Base-by-base conservation (phyloP, 2,797 vertebrate genomes). In the Peromyscus melanophrys region DNA sequence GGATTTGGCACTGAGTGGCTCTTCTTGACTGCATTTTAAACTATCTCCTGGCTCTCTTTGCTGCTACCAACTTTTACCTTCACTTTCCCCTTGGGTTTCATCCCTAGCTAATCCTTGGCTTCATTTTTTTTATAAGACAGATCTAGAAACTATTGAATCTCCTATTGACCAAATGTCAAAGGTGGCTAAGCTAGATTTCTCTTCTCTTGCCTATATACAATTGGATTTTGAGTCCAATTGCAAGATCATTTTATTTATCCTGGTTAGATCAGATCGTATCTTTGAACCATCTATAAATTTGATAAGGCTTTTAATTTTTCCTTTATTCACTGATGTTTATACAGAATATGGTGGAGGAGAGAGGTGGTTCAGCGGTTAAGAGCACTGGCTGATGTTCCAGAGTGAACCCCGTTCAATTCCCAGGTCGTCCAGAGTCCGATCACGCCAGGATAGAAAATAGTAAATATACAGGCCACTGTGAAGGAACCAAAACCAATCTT, bases 211-310 rank as follows among this genome's bases (percentile, higher is more conserved):
- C 6, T 57, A 71, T 21, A 61, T 73, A 80, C 12, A 61, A 43
- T 93, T 75, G 83, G 80, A 83, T 77, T 96, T 90, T 85, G 4
- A 91, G 23, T 5, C 25, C 78, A 81, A 31, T 69, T 89, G 29
- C n/a, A 89, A 96, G 83, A 76, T 3, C 34, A 73, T 90, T 94
- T 97, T 89, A 95, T 94, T 97, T 94, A 88, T 49, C 25, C 80
- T 13, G 73, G 78, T 92, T 85, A 95, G 96, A 93, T 90, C 34
- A 85, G 89, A 97, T 91, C 49, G 25, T 46, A 40, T 78, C 43
- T 94, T 97, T 93, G 37, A 85, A 69, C 43, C 59, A 91, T 85
- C n/a, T 69, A 61, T 93, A 95, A 52, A 96, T 92, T 69, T 91
- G 75, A 93, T 77, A n/a, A 81, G 34, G 10, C 46, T 92, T 88